Conservation (phyloP, 2,113 vertebrate species). For the Gymnarchus niloticus region DNA sequence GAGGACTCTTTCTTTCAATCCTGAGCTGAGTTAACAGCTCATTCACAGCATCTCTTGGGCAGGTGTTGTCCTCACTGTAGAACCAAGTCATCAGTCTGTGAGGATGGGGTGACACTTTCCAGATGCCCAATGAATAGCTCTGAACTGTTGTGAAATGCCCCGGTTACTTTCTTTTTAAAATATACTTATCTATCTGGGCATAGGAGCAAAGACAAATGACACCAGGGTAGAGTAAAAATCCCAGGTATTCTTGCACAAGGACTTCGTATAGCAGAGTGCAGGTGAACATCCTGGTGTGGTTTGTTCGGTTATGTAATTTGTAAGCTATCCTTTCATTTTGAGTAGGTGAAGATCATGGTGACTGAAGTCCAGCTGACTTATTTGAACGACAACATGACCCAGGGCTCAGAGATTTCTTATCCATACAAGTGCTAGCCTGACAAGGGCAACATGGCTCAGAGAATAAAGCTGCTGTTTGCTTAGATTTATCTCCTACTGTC, state of each 20-base stretch:
- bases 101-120: not conserved
- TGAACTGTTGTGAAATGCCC: not conserved
- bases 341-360: not conserved
- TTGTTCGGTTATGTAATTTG: constrained; percentile 18
- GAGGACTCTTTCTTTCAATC: not conserved
- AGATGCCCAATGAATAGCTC: not conserved
- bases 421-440: no score
- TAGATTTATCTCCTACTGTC: not conserved
- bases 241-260: not conserved
- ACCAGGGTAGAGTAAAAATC: not conserved
- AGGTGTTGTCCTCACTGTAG: not conserved
- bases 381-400: not conserved
- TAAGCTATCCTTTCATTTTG: not conserved
- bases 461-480: not conserved
- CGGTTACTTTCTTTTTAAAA: not conserved
- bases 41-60: not conserved
- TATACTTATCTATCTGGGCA: not conserved
- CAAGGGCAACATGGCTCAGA: not conserved
- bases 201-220: not conserved
- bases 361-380: not conserved
- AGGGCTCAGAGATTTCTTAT: not conserved
- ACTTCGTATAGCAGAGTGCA: not conserved
- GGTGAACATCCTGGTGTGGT: not conserved
- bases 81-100: not conserved
- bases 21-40: not conserved